Percentiles rank a stretch among this genome's conserved stretches.
Conservation (phyloP, 2,113 vertebrate genomes). For the Piliocolobus tephrosceles region DNA sequence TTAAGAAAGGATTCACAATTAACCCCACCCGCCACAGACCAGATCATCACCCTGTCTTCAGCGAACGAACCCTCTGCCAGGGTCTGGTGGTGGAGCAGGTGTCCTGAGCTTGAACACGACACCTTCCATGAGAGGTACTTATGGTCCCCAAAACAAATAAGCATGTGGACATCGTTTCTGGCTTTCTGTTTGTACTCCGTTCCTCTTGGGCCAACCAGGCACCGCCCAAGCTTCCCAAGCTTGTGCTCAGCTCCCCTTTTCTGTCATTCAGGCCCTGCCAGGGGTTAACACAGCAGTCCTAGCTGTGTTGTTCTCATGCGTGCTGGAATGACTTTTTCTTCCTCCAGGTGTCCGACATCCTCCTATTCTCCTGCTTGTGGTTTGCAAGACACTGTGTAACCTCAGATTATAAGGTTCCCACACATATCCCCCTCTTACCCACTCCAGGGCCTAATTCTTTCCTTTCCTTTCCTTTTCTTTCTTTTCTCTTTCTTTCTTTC, state of each 20-base stretch:
- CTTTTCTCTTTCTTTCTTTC: too few relatives aligned
- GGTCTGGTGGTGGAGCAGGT: accelerated
- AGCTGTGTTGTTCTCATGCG: not conserved
- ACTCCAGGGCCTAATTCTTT: too few relatives aligned
- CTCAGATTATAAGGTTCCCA: not conserved
- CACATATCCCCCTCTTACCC: not conserved
- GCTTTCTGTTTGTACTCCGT: not conserved
- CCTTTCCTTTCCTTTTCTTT: too few relatives aligned
- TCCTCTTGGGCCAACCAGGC: not conserved
- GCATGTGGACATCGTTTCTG: not conserved
- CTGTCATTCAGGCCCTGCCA: not conserved
- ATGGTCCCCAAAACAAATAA: not conserved
- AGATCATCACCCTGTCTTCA: not conserved
- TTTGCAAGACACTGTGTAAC: not conserved
- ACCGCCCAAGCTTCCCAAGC: too few relatives aligned
- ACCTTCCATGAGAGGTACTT: not conserved
- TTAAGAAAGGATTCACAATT: not conserved
- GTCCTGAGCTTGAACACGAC: not conserved
- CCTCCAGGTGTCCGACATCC: not conserved
- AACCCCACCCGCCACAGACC: too few relatives aligned
- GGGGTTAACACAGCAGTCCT: too few relatives aligned
- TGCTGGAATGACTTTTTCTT: not conserved
- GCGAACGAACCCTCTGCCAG: too few relatives aligned
- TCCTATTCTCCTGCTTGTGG: not conserved
- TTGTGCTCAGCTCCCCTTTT: accelerated